Base-by-base conservation (phyloP, 2,113 vertebrate species). In the Vireo altiloquus region DNA sequence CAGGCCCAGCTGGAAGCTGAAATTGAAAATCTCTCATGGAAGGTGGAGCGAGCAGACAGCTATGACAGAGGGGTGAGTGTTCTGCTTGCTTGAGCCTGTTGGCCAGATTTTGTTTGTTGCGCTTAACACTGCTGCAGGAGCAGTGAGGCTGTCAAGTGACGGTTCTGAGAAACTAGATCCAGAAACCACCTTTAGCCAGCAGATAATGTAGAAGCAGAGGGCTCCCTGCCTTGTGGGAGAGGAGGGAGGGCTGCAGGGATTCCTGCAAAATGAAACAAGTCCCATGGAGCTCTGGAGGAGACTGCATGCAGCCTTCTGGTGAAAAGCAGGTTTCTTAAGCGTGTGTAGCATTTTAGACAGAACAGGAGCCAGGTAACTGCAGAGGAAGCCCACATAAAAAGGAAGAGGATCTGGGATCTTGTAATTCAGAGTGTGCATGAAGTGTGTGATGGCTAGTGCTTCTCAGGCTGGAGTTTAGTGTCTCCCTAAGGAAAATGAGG, bases 11-110 rank as follows among this genome's bases (percentile, higher is more conserved):
- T 99, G 95, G 99, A 99, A 96, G 99, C 99, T 16, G 99, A 99
- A 98, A 99, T 99, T 37, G 99, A 99, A 96, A 99, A 99, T 97
- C 97, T 99, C 91, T 99, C 99, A 0, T 99, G 99, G 99, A 99
- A 99, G 95, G 99, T 99, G 97, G 99, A 99, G 89, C 98, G 99
- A 93, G 99, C 99, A 7, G 99, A 99, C 98, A 99, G 97, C 98
- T 99, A 99, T 42, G 99, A 99, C 96, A 98, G 99, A 98, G 99
- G 99, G 97, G 99, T 99, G 92, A 98, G 98, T 89, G 59, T 80
- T 94, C 44, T 66, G 35, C 64, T 74, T 79, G 39, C 75, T 80
- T 82, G 21, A 71, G 69, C 33, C 40, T 56, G 14, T 42, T 93
- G 79, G 59, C 25, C 39, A 46, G 50, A 27, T 59, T 92, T 76